phyloP scores from a whole-genome alignment of 2,888 invertebrate species.

The Rhopalosiphum nymphaeae region DNA sequence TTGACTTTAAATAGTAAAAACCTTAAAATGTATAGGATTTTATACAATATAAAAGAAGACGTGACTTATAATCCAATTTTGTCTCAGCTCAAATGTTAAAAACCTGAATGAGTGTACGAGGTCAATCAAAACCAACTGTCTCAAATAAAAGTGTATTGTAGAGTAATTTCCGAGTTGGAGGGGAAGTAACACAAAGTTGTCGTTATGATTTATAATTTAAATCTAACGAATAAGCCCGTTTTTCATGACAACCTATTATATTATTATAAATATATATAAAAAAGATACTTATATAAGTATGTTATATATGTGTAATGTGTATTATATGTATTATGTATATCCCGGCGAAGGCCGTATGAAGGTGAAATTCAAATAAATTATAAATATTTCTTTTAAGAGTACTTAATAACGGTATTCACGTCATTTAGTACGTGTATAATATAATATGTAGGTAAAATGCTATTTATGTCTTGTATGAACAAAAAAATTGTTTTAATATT shows the following conservation, averaged over 20 bases:
- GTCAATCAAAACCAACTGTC: slow-evolving; percentile 31
- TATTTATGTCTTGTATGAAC: not conserved
- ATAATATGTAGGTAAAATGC: not conserved
- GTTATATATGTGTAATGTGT: not conserved
- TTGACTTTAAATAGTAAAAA: not conserved
- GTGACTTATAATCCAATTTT: slow-evolving; percentile 32
- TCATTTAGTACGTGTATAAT: not conserved
- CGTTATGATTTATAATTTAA: slow-evolving; percentile 32
- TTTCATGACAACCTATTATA: slow-evolving; percentile 13
- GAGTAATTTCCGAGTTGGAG: slow-evolving; percentile 31
- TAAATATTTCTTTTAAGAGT: not conserved
- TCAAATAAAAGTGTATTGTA: slow-evolving; percentile 47
- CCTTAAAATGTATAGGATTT: not conserved
- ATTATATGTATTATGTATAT: not conserved
- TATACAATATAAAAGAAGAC: slow-evolving; percentile 28
- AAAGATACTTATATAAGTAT: not conserved
- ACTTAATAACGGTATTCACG: not conserved
- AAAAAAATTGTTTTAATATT: not conserved
- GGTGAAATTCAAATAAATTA: slow-evolving; percentile 30
- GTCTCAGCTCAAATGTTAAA: not conserved
- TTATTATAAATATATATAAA: not conserved
- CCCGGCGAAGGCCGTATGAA: slow-evolving; percentile 9
- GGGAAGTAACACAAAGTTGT: slow-evolving; percentile 17
- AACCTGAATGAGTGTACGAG: slow-evolving; percentile 42
- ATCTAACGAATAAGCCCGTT: slow-evolving; percentile 17